Base-by-base conservation (phyloP, 2,888 invertebrate genomes). In the Cerceris ruficornis region DNA sequence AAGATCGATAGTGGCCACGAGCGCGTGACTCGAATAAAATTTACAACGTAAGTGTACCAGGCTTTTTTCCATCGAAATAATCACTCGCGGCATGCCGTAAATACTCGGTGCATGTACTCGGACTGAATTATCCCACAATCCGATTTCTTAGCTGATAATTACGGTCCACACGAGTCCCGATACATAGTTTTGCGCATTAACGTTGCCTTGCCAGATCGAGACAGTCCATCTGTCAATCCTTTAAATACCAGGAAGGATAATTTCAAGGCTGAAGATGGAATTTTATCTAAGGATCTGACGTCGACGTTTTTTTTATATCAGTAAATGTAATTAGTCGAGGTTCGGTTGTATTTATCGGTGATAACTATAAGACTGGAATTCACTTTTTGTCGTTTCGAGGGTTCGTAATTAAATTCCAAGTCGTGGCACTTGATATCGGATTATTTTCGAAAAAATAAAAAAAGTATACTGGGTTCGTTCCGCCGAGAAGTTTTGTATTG, bases 71-170 rank as follows among this genome's bases (percentile, higher is more conserved):
- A 54, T 54, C 46, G 61, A 66, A 46, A 60, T 43, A 66, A 72
- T 72, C 61, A 49, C 54, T 17, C 46, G 15, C 55, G 72, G 72
- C 66, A 66, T 61, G 66, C 57, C n/a, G 49, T 60, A 61, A 66
- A 55, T 49, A 17, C 58, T 39, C 59, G 49, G 15, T 54, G 15
- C 52, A 42, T 13, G 65, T 28, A 28, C 61, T 61, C 7, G 7
- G 17, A 14, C 15, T 11, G 61, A 49, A 67, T 57, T 58, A 58
- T 58, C 55, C 14, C n/a, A 39, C 67, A 58, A 58, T 46, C 42
- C 42, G 43, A 43, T 58, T 69, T 61, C 61, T 69, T 61, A 28
- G 42, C 13, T 46, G 59, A 61, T 54, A 60, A 59, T 60, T 50
- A 52, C 41, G 17, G 41, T 50, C 41, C 54, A 54, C 65, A 14